Evolutionary conservation across 2,888 invertebrate genomes (phyloP), one percentile per base, ranked within the genome.

Genomic region (Pomacea canaliculata): DNA sequence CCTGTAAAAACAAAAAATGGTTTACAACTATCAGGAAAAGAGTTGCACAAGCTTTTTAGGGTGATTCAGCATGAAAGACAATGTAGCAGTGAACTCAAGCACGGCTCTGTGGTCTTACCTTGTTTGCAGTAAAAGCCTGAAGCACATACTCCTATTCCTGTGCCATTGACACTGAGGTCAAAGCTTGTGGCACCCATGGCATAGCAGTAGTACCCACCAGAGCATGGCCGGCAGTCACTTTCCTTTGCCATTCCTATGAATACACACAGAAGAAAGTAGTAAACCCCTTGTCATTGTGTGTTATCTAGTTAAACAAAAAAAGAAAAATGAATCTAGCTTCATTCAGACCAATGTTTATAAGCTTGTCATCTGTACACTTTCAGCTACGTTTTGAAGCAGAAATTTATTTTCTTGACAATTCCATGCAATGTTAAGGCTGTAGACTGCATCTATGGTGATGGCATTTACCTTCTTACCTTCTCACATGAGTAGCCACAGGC

Each of bases 81-180:
- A 56, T 56, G 4, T 10, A 13, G 10, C 51, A 2, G 12, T 56
- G 51, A 56, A 56, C 51, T 56, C 10, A 10, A 56, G 51, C 51
- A 56, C 2, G 16, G 51, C 8, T 56, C 51, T 56, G 10, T 13
- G 16, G 16, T 16, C 2, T 63, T 79, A 88, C 89, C 89, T 81
- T 79, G 76, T 82, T 89, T 87, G 76, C 90, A 90, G 84, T 87
- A 90, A 80, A 86, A 89, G 12, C 89, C 89, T 48, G 87, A 82
- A n/a, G 82, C 78, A 83, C 90, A 90, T 7, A 79, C 78, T 10
- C 84, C 89, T 27, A 84, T 87, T 46, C 89, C 89, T 23, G 88
- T 88, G 73, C 86, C 83, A 73, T 87, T 88, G 56, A 84, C 78
- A 63, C 85, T 86, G 74, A 81, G 82, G 81, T 89, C 90, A 80